Percentiles rank a stretch among this genome's conserved stretches.
These are phyloP conservation scores for Pionites leucogaster DNA, from an alignment of 2,113 vertebrate genomes.

Conservation along the genomic window DNA sequence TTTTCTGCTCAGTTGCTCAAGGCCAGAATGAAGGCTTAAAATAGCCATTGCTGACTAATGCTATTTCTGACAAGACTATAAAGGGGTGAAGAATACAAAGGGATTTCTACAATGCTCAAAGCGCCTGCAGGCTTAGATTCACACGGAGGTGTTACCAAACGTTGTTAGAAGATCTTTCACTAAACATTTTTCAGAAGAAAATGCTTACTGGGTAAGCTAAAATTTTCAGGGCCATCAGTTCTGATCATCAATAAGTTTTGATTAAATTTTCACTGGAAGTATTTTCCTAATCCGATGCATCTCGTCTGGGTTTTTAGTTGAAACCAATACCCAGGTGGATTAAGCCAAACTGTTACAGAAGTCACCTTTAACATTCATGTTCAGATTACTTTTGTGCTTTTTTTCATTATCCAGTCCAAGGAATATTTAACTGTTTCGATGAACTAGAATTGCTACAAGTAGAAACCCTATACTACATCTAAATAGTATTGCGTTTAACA, in stretches of 20 bases:
- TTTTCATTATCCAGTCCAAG: neutral
- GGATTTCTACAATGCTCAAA: neutral
- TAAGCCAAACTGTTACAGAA: neutral
- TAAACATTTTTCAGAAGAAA: neutral
- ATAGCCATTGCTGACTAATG: neutral
- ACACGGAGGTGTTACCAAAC: neutral
- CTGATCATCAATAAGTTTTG: neutral
- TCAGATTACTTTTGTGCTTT: neutral
- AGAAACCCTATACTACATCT: neutral
- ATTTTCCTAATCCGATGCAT: neutral
- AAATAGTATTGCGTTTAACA: neutral
- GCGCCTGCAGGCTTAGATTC: neutral
- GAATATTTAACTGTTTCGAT: neutral
- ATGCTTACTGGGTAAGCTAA: neutral
- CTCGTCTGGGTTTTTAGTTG: neutral
- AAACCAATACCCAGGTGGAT: neutral
- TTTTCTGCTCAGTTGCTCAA: neutral
- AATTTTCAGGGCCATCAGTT: neutral
- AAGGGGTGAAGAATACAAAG: neutral
- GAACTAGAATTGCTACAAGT: neutral
- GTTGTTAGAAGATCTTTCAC: neutral
- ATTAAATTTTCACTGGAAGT: neutral
- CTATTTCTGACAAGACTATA: neutral
- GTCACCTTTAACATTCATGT: neutral
- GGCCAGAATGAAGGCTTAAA: neutral